Percentiles rank a stretch among this genome's conserved stretches.
These are phyloP conservation scores for Nycticebus coucang DNA, from an alignment of 2,113 vertebrate genomes.

Conservation along the genomic window DNA sequence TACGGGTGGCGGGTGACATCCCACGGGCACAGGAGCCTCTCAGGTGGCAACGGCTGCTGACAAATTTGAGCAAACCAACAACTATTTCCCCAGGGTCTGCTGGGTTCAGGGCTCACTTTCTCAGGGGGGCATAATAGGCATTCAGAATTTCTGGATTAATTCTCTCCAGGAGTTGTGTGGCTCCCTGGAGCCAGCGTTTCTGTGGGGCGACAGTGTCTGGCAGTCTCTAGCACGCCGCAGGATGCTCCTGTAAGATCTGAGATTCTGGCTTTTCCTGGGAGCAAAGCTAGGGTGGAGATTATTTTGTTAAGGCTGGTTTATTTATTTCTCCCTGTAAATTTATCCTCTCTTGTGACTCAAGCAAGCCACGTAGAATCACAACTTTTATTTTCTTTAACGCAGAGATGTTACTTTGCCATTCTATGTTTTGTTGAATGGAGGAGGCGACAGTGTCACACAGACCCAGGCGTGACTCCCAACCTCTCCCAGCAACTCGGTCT, in stretches of 20 bases:
- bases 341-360: neutral
- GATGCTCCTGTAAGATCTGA: neutral
- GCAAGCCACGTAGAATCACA: neutral
- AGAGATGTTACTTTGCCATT: neutral
- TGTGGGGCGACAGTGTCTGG: neutral
- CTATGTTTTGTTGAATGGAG: neutral
- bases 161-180: neutral
- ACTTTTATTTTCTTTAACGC: too few species aligned
- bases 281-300: neutral
- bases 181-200: neutral
- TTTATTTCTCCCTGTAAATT: neutral
- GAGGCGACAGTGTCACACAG: rapidly evolving
- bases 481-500: too few species aligned
- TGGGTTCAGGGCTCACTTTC: neutral
- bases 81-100: neutral
- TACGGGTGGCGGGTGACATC: neutral
- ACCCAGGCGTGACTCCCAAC: neutral
- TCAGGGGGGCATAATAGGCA: neutral
- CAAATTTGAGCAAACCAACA: neutral
- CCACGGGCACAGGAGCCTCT: rapidly evolving
- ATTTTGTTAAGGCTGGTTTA: neutral
- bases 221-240: rapidly evolving
- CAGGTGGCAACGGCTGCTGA: rapidly evolving
- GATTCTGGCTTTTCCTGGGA: neutral
- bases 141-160: neutral